Evolutionary conservation across 2,797 vertebrate genomes (phyloP).

Genomic region (Ctenochaetus hawaiiensis): DNA sequence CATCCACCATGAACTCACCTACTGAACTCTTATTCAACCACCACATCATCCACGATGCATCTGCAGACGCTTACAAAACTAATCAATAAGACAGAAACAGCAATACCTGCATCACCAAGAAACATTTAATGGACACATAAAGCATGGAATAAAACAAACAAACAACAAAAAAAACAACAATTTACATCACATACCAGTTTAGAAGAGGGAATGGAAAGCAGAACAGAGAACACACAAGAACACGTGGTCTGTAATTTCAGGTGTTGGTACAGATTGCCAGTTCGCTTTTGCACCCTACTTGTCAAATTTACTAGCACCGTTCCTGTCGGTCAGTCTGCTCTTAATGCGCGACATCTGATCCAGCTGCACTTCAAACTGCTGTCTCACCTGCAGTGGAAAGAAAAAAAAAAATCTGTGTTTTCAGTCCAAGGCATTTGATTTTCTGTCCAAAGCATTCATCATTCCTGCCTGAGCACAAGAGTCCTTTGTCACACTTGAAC

Average conservation of each 20-base stretch:
- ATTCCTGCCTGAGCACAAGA: not conserved
- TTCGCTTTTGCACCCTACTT: not conserved
- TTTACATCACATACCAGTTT: not conserved
- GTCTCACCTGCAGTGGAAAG: slow-evolving; percentile 60
- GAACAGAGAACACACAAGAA: not conserved
- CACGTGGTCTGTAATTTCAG: not conserved
- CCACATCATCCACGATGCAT: not conserved
- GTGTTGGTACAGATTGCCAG: not conserved
- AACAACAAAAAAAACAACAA: too few relatives aligned
- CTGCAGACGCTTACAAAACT: not conserved
- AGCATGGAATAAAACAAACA: not conserved
- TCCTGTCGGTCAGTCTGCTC: slow-evolving; percentile 40
- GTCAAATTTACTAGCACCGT: not conserved
- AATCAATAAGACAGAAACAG: not conserved
- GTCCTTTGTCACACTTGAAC: not conserved
- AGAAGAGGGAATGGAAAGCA: not conserved
- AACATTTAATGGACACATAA: slow-evolving; percentile 1
- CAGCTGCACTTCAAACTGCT: slow-evolving; percentile 64
- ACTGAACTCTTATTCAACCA: too few relatives aligned
- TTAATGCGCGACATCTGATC: slow-evolving; percentile 59
- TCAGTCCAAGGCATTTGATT: not conserved
- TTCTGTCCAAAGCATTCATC: not conserved
- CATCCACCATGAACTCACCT: too few relatives aligned
- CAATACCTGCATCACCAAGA: not conserved
- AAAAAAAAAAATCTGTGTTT: not conserved